These are phyloP conservation scores for Ardeotis arabs DNA, from an alignment of 2,113 vertebrate genomes.

Conservation along the genomic window DNA sequence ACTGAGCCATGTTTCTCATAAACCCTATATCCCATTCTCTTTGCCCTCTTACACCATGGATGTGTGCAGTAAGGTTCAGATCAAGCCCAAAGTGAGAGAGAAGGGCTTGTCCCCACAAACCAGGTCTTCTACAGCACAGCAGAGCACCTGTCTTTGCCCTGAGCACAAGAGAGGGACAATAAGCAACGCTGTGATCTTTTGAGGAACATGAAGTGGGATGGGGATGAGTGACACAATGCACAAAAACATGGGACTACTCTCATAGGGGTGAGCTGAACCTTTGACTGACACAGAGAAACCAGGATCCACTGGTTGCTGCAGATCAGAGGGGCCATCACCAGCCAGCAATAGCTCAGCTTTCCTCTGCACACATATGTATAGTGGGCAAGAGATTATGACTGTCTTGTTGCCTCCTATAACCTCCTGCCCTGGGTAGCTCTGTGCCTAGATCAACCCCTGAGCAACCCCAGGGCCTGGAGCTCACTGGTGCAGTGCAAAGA, in stretches of 20 bases:
- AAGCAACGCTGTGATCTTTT: not conserved
- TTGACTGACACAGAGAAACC: not conserved
- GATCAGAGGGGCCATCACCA: not conserved
- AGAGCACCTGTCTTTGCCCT: not conserved
- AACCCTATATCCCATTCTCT: not conserved
- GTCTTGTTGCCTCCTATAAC: not conserved
- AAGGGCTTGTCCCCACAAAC: not conserved
- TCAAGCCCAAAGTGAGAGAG: not conserved
- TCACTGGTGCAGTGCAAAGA: not conserved
- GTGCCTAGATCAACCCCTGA: not conserved
- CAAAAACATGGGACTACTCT: not conserved
- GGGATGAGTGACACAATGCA: not conserved
- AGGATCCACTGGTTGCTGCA: rapidly evolving
- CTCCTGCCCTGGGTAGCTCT: not conserved
- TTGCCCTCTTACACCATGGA: not conserved
- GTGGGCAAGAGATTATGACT: not conserved
- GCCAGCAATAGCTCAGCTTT: not conserved
- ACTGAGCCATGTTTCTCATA: not conserved
- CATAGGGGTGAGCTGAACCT: not conserved
- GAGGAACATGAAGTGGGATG: not conserved
- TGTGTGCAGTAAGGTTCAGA: not conserved
- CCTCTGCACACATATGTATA: not conserved
- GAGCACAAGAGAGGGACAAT: not conserved
- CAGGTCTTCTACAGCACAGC: not conserved
- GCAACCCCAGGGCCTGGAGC: not conserved